Evolutionary conservation across 2,113 vertebrate genomes (phyloP).

Genomic region (Hucho hucho): DNA sequence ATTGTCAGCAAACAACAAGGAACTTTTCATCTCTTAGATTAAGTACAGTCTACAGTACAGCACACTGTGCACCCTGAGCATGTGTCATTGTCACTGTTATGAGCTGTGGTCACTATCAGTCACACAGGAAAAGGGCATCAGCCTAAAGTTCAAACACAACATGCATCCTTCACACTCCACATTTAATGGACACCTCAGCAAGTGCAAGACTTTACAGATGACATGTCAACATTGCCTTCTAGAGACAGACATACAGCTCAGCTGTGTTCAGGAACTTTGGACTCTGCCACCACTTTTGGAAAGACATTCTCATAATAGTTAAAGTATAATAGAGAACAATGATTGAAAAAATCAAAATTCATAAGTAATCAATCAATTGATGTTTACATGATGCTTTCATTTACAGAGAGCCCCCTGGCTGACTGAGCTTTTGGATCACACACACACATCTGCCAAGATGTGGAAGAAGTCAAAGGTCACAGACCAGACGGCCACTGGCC

Average conservation of each 20-base stretch:
- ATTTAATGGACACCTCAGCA: background rate
- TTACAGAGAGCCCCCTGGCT: slow-evolving; percentile 29
- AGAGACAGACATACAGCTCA: too few relatives aligned
- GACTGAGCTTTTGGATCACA: background rate
- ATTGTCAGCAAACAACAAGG: background rate
- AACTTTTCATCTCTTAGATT: background rate
- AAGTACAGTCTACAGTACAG: background rate
- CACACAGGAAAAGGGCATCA: background rate
- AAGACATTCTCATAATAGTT: too few relatives aligned
- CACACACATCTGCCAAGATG: slow-evolving; percentile 46
- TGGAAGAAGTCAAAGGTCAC: slow-evolving; percentile 53
- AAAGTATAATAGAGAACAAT: background rate
- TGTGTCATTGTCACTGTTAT: slow-evolving; percentile 3
- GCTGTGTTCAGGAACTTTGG: too few relatives aligned
- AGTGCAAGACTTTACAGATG: too few relatives aligned
- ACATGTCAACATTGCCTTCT: too few relatives aligned
- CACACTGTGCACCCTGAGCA: background rate
- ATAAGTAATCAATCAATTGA: background rate
- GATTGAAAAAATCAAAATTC: background rate
- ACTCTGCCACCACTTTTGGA: too few relatives aligned
- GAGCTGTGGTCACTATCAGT: background rate
- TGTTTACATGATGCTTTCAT: background rate
- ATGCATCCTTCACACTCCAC: background rate
- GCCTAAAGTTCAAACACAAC: background rate
- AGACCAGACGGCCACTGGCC: slow-evolving; percentile 27